phyloP scores from a whole-genome alignment of 2,797 vertebrate species.

The Acrossocheilus fasciatus region DNA sequence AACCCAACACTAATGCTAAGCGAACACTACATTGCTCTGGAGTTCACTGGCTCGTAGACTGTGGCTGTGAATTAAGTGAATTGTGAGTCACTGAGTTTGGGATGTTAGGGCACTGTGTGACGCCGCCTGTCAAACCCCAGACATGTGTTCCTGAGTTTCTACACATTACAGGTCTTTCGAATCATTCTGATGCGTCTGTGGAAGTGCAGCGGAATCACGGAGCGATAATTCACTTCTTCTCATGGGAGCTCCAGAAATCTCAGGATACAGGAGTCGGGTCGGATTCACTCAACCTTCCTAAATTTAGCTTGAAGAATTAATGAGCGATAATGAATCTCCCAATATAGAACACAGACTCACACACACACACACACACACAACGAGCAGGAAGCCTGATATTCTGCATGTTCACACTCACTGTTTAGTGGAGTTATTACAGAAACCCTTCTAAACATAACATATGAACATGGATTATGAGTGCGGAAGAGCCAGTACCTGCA shows the following conservation, averaged over 20 bases:
- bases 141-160: neutral
- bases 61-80: neutral
- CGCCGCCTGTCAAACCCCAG: neutral
- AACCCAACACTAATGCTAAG: no score
- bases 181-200: neutral
- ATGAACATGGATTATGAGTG: neutral
- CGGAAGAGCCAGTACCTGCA: constrained; percentile 87
- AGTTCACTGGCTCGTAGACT: neutral
- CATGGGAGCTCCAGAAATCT: neutral
- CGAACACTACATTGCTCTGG: no score
- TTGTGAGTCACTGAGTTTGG: neutral
- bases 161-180: neutral
- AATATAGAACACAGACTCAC: constrained; percentile 4
- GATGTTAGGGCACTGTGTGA: no score
- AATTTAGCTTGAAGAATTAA: constrained; percentile 8
- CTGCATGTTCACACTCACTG: neutral
- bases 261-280: neutral
- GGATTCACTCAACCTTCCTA: neutral
- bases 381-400: neutral
- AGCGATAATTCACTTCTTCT: neutral
- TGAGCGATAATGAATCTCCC: constrained; percentile 30
- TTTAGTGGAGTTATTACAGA: constrained; percentile 1
- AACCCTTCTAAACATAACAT: neutral
- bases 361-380: neutral
- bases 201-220: neutral